Evolutionary conservation across 2,113 vertebrate genomes (phyloP).

Genomic region (Albula goreensis): DNA sequence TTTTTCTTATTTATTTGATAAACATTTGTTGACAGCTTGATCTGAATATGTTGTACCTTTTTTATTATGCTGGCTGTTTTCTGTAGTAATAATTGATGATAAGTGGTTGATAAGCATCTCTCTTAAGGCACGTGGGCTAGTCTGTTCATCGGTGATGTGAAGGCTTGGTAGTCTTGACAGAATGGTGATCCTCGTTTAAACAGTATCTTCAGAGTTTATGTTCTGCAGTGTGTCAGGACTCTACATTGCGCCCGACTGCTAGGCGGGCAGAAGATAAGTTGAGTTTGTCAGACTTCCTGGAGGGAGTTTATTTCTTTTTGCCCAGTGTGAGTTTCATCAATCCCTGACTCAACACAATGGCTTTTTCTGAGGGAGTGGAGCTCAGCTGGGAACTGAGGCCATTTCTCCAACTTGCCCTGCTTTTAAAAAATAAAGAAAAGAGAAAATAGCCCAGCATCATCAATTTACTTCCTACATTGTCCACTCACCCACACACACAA

Average conservation of each 20-base stretch:
- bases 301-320: constrained; percentile 5
- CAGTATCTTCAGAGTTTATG: neutral
- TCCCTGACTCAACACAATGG: constrained; percentile 1
- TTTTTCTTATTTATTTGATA: too few relatives aligned
- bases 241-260: neutral
- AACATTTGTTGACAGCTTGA: too few relatives aligned
- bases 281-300: neutral
- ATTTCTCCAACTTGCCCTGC: neutral
- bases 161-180: neutral
- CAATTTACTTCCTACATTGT: neutral
- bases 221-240: neutral
- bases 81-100: neutral
- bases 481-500: neutral
- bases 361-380: neutral
- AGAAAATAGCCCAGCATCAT: neutral
- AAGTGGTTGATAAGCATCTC: neutral
- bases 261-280: neutral
- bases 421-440: neutral
- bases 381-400: neutral
- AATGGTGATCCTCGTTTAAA: neutral
- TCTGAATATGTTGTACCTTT: too few relatives aligned
- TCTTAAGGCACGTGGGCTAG: neutral
- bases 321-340: constrained; percentile 18
- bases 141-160: neutral
- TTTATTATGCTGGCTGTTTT: too few relatives aligned